Evolutionary conservation across 2,888 invertebrate species (phyloP).

Genomic region (Ophion costatus): DNA sequence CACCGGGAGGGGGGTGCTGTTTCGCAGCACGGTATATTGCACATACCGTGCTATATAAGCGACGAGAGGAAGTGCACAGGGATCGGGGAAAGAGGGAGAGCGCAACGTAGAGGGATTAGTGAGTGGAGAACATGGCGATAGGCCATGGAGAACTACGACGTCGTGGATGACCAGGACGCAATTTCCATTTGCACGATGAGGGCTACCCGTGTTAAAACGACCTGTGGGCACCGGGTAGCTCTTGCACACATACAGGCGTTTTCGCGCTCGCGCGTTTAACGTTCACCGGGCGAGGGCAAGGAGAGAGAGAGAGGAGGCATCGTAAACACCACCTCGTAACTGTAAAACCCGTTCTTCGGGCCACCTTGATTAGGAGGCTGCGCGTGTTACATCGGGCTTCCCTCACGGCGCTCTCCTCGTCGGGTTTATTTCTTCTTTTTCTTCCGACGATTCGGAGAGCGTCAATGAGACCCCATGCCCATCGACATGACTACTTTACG

Average conservation of each 20-base stretch:
- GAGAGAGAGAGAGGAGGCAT: slow-evolving; percentile 63
- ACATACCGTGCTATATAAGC: slow-evolving; percentile 6
- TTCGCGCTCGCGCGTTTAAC: slow-evolving; percentile 51
- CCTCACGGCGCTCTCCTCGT: background rate
- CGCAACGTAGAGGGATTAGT: background rate
- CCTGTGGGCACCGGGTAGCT: slow-evolving; percentile 58
- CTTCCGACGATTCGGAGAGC: background rate
- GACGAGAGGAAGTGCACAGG: slow-evolving; percentile 20
- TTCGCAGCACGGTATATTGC: slow-evolving; percentile 3
- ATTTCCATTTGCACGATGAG: slow-evolving; percentile 78
- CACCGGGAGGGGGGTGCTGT: slow-evolving; percentile 7
- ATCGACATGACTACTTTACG: background rate
- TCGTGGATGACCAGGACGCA: slow-evolving; percentile 73
- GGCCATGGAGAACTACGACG: slow-evolving; percentile 48
- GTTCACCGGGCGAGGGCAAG: slow-evolving; percentile 37
- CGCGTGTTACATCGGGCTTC: slow-evolving; percentile 17
- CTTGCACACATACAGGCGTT: slow-evolving; percentile 38
- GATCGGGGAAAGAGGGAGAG: background rate
- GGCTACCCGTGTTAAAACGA: slow-evolving; percentile 76
- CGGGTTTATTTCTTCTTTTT: background rate
- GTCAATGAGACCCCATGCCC: background rate
- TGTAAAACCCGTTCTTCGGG: slow-evolving; percentile 78
- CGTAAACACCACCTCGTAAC: slow-evolving; percentile 80
- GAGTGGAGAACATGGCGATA: slow-evolving; percentile 27
- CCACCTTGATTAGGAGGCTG: slow-evolving; percentile 71